Base-by-base conservation (phyloP, 2,113 vertebrate species). In the Hassar affinis region DNA sequence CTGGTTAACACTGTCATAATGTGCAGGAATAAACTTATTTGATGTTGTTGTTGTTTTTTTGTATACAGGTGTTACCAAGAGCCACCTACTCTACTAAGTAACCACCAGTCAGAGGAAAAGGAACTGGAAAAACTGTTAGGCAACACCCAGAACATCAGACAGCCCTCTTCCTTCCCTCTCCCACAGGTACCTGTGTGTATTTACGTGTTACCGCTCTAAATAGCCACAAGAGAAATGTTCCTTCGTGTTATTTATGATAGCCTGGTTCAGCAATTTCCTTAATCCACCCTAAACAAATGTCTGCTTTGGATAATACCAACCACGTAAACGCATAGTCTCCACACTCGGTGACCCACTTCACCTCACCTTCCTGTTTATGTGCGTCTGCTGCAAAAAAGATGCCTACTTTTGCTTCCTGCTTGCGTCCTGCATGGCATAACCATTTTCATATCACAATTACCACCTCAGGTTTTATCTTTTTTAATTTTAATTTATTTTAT, bases 351-450 rank as follows among this genome's bases (percentile, higher is more conserved):
- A 79, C 61, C 72, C 52, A 84, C 49, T 66, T 83, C 57, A 84
- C 86, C 51, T 74, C n/a, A 74, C 18, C 30, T 83, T 68, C 82
- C 74, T 83, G 82, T 83, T 83, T 83, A 78, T 56, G 76, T 22
- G 49, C 9, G 15, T 27, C 49, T 42, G 33, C 25, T 42, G n/a
- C 74, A 83, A 52, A 83, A 78, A 54, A 38, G 10, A 68, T 78
- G 47, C 22, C 49, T 56, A 57, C 10, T 10, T 45, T 52, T 66
- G 30, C 38, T 64, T 18, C 11, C 45, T 76, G 47, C 9, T 30
- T 49, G 14, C 61, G 33, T 45, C 45, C 17, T 72, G 17, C 20
- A 59, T 71, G 79, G 12, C 51, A 56, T 56, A 56, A 42, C 33
- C 64, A 45, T 22, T 20, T n/a, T 82, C 54, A 42, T 2, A 56